Conservation (phyloP, 2,797 vertebrate species). For the Liasis olivaceus region DNA sequence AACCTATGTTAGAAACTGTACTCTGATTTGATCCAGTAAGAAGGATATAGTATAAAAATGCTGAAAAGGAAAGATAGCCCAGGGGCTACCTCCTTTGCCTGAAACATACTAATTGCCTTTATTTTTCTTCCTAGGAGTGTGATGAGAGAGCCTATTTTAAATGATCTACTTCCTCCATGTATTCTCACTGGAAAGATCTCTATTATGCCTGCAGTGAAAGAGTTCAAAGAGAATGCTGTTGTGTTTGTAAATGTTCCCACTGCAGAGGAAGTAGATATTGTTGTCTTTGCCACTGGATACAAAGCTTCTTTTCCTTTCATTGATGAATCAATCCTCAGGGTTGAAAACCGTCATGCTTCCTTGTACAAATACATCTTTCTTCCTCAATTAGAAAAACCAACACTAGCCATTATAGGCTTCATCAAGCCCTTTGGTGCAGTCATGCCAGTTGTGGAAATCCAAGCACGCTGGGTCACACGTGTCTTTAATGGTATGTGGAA, state of each 20-base stretch:
- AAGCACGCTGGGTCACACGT: conserved; percentile 78
- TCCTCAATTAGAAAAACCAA: conserved; percentile 72
- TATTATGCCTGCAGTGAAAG: conserved; percentile 77
- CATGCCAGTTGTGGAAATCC: conserved; percentile 75
- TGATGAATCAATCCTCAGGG: conserved; percentile 69
- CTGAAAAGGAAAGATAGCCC: neutral
- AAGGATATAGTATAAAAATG: no score
- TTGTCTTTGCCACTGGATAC: conserved; percentile 84
- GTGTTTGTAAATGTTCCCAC: conserved; percentile 72
- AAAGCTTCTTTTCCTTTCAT: conserved; percentile 81
- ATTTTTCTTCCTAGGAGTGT: conserved; percentile 56
- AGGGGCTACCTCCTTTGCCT: no score
- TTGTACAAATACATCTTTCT: conserved; percentile 84
- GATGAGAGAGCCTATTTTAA: conserved; percentile 75
- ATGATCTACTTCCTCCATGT: conserved; percentile 77
- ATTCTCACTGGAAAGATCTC: conserved; percentile 79
- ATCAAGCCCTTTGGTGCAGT: conserved; percentile 71
- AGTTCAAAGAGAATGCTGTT: conserved; percentile 76
- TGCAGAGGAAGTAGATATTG: conserved; percentile 76
- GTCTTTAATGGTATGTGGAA: conserved; percentile 79
- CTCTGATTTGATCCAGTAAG: neutral
- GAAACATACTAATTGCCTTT: neutral
- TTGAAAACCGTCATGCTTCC: conserved; percentile 72
- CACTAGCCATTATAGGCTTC: conserved; percentile 80
- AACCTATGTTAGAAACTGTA: neutral